Evolutionary conservation across 1,140 invertebrate species (phyloP).

Genomic region (Leptestheria dahalacensis): DNA sequence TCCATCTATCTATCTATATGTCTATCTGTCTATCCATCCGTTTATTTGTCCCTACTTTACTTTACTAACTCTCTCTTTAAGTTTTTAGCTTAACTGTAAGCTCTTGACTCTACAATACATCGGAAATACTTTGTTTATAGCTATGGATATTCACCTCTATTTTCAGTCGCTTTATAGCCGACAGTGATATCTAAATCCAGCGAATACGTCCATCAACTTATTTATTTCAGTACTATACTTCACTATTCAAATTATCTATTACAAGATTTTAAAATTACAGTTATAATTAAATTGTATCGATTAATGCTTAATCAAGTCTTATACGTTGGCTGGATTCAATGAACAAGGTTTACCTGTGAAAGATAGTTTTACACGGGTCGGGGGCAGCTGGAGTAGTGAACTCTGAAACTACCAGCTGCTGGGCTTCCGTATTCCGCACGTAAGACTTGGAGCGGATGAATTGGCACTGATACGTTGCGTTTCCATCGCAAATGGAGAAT

Average conservation of each 20-base stretch:
- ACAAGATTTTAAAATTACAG: too few species aligned
- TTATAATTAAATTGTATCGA: too few species aligned
- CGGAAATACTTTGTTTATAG: too few species aligned
- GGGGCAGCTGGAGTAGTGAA: constrained; percentile 22
- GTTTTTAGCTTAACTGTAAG: too few species aligned
- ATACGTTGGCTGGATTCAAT: too few species aligned
- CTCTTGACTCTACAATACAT: too few species aligned
- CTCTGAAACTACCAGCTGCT: constrained; percentile 24
- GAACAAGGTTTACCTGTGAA: too few species aligned
- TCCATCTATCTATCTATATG: too few species aligned
- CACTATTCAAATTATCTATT: constrained; percentile 2
- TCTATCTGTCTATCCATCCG: too few species aligned
- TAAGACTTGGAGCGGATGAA: constrained; percentile 27
- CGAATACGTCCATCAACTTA: not conserved
- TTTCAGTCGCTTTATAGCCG: not conserved
- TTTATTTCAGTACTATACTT: not conserved
- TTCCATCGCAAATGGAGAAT: constrained; percentile 23
- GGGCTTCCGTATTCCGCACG: constrained; percentile 23
- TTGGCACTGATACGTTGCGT: constrained; percentile 25
- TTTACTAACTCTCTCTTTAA: too few species aligned
- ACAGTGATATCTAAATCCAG: too few species aligned
- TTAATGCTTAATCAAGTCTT: too few species aligned
- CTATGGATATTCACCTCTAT: not conserved
- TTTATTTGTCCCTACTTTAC: not conserved
- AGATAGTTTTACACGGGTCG: constrained; percentile 24